Percentiles rank a stretch among this genome's conserved stretches.
Evolutionary conservation across 2,113 vertebrate species (phyloP).

Genomic region (Dunckerocampus dactyliophorus): DNA sequence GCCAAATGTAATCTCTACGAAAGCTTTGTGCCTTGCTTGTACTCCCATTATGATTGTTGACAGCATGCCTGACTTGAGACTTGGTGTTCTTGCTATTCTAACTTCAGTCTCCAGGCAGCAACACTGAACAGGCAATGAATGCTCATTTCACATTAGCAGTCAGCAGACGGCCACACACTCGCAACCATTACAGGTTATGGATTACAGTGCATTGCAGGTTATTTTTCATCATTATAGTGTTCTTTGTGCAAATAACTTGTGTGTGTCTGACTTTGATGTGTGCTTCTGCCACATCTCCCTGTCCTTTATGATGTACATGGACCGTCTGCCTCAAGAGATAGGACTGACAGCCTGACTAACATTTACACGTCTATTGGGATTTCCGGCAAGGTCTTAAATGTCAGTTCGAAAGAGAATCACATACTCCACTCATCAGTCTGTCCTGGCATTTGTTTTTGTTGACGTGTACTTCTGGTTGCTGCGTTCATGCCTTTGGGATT

Average conservation of each 20-base stretch:
- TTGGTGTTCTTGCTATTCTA: slow-evolving; percentile 5
- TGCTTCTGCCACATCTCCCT: not conserved
- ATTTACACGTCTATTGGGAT: too few species aligned
- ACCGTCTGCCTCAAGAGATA: not conserved
- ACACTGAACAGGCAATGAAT: slow-evolving; percentile 17
- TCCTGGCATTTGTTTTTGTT: too few species aligned
- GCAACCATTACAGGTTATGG: not conserved
- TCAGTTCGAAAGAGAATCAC: too few species aligned
- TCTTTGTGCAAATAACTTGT: not conserved
- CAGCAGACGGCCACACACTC: not conserved
- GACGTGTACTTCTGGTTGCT: too few species aligned
- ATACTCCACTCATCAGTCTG: too few species aligned
- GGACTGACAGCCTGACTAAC: too few species aligned
- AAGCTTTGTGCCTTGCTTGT: not conserved
- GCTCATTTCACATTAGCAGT: slow-evolving; percentile 5
- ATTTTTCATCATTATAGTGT: not conserved
- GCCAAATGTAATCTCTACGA: too few species aligned
- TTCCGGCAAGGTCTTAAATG: too few species aligned
- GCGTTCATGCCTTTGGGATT: too few species aligned
- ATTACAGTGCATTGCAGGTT: too few species aligned
- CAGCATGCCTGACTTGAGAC: slow-evolving; percentile 15
- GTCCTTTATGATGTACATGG: not conserved
- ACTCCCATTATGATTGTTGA: not conserved
- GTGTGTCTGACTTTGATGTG: not conserved
- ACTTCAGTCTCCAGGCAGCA: slow-evolving; percentile 20